Evolutionary conservation across 2,113 vertebrate genomes (phyloP).

Genomic region (Ancistrus triradiatus): DNA sequence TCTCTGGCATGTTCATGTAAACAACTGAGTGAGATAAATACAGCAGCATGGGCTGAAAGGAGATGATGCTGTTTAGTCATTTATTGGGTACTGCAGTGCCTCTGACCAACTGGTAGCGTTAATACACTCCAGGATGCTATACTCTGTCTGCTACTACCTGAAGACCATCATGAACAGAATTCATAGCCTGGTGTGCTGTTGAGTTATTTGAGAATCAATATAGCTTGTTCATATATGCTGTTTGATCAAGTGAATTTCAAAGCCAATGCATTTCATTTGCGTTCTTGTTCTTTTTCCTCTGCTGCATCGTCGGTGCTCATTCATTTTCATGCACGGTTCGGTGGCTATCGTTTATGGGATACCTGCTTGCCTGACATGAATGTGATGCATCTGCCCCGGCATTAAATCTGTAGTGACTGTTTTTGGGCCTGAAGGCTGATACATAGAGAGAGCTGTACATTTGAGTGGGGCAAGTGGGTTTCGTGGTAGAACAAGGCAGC

Average conservation of each 20-base stretch:
- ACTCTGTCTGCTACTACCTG: too few relatives aligned
- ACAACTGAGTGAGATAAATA: too few relatives aligned
- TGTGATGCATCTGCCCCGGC: slow-evolving; percentile 7
- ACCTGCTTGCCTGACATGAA: too few relatives aligned
- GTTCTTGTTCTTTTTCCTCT: neutral
- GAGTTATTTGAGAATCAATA: slow-evolving; percentile 6
- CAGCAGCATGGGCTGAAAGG: too few relatives aligned
- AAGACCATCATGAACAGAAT: slow-evolving; percentile 17
- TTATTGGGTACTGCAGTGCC: too few relatives aligned
- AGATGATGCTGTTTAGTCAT: too few relatives aligned
- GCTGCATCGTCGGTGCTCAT: neutral
- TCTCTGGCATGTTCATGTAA: too few relatives aligned
- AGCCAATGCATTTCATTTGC: neutral
- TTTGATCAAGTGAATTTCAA: slow-evolving; percentile 7
- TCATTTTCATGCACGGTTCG: slow-evolving; percentile 4
- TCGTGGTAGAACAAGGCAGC: slow-evolving; percentile 31
- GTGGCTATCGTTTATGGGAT: neutral
- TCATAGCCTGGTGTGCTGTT: slow-evolving; percentile 16
- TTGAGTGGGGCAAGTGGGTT: slow-evolving; percentile 27
- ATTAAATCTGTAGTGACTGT: slow-evolving; percentile 29
- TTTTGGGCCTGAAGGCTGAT: slow-evolving; percentile 27
- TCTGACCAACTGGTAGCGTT: too few relatives aligned
- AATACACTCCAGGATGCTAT: too few relatives aligned
- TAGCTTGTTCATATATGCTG: neutral
- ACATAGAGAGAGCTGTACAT: slow-evolving; percentile 23